phyloP scores from a whole-genome alignment of 2,888 invertebrate genomes.

The Polydrusus pterygomalis region DNA sequence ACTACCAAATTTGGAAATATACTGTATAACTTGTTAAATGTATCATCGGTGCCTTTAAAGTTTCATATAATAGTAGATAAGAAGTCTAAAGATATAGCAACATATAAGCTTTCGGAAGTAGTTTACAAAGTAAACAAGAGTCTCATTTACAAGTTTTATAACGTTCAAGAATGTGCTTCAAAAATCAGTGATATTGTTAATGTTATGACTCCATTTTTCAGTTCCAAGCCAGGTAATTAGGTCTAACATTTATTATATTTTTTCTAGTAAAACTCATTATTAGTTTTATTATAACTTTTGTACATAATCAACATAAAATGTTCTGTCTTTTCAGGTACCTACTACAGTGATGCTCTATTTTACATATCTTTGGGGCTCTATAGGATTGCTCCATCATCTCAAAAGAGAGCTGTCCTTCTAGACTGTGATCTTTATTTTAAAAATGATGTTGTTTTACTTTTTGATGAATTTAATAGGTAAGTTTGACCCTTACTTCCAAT shows the following conservation, averaged over 20 bases:
- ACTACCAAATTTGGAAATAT: slow-evolving; percentile 74
- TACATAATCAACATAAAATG: not conserved
- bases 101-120: slow-evolving; percentile 69
- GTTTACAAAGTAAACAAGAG: slow-evolving; percentile 67
- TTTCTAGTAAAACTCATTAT: no score
- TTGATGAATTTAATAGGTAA: slow-evolving; percentile 79
- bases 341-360: slow-evolving; percentile 87
- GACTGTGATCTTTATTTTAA: slow-evolving; percentile 87
- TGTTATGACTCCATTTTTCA: slow-evolving; percentile 82
- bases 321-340: slow-evolving; percentile 75
- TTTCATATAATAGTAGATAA: slow-evolving; percentile 79
- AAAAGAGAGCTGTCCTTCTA: slow-evolving; percentile 80
- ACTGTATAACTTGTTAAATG: slow-evolving; percentile 72
- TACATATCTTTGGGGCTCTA: slow-evolving; percentile 85
- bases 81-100: slow-evolving; percentile 75
- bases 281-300: no score
- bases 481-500: slow-evolving; percentile 52
- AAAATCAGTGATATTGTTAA: slow-evolving; percentile 78
- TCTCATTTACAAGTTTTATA: slow-evolving; percentile 74
- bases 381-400: slow-evolving; percentile 77
- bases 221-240: slow-evolving; percentile 77
- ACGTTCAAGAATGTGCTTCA: slow-evolving; percentile 77
- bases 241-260: no score
- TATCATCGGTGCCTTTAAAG: slow-evolving; percentile 74
- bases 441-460: slow-evolving; percentile 79